A percentile compares a stretch with the other conserved stretches of the same genome.
These are phyloP conservation scores for Lepas anatifera DNA, from an alignment of 2,888 invertebrate species.

Conservation along the genomic window DNA sequence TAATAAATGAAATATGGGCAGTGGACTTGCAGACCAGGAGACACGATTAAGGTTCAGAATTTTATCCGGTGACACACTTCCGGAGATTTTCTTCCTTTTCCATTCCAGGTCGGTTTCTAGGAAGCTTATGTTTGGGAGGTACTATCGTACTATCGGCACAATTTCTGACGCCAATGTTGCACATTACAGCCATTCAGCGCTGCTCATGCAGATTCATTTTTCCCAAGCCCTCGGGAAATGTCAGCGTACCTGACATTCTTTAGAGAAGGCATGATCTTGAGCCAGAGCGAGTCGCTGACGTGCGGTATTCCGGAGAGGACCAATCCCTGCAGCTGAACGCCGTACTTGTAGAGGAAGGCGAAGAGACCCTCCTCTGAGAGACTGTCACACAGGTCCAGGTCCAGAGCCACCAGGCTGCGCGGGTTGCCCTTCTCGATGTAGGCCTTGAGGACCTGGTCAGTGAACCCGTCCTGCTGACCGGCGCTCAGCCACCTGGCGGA, in stretches of 20 bases:
- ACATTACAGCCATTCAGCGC: too few relatives aligned
- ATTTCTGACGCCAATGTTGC: too few relatives aligned
- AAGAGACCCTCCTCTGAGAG: slow-evolving; percentile 82
- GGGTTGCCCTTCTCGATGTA: slow-evolving; percentile 72
- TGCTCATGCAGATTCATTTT: too few relatives aligned
- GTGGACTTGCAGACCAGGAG: too few relatives aligned
- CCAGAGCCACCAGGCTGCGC: slow-evolving; percentile 68
- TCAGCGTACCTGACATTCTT: slow-evolving; percentile 71
- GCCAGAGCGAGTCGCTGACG: slow-evolving; percentile 96
- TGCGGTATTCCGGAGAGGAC: slow-evolving; percentile 92
- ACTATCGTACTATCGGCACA: too few relatives aligned
- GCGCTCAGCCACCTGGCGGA: slow-evolving; percentile 64
- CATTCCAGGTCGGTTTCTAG: too few relatives aligned
- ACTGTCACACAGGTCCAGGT: slow-evolving; percentile 91
- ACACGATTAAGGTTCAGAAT: too few relatives aligned
- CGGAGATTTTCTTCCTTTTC: too few relatives aligned
- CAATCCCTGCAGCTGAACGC: slow-evolving; percentile 75
- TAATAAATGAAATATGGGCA: too few relatives aligned
- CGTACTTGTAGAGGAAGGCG: slow-evolving; percentile 81
- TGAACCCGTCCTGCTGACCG: slow-evolving; percentile 95
- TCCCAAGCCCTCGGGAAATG: too few relatives aligned
- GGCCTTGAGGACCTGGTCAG: slow-evolving; percentile 76
- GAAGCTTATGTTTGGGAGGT: too few relatives aligned
- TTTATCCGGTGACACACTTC: too few relatives aligned
- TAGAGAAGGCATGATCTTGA: slow-evolving; percentile 80